Base-by-base conservation (phyloP, 2,888 invertebrate genomes). In the Phymatocera aterrima region DNA sequence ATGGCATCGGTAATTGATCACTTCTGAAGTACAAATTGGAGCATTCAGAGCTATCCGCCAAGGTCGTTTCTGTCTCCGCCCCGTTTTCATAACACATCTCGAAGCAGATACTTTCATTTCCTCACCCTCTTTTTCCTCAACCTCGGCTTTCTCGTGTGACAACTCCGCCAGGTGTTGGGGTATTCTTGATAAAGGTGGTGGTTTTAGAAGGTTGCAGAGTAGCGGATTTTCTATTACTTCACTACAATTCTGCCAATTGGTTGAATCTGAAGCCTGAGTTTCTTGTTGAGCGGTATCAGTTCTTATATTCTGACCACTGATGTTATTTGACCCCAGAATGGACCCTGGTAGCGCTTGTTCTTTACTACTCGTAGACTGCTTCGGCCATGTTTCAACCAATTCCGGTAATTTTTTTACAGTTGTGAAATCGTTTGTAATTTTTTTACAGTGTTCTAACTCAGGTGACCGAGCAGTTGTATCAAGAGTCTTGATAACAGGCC, bases 1-100 rank as follows among this genome's bases (percentile, higher is more conserved):
- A 64, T 90, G 89, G 57, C 90, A 90, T 12, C 83, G 82, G 43
- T 87, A 89, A 79, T 85, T 80, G 3, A 84, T 77, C 1, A 51
- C 34, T 3, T 80, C 78, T 15, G 83, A 70, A 1, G 15, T 4
- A 37, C 79, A 37, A 10, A 34, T 74, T 0, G 87, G 85, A 12
- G 83, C 84, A 77, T 87, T 88, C 2, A 89, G 40, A 15, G 89
- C 88, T 2, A 89, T 84, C 37, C 88, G 81, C 60, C 82, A 81
- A 1, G 83, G 85, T 68, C 82, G 79, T 1, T 81, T 79, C 0
- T 72, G 24, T 10, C 31, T 54, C 57, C 68, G 57, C 43, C 80
- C 72, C 5, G 54, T 65, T 51, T 77, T 70, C 12, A 57, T 6
- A 12, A 68, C 2, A 57, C 15, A 75, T 15, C 15, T 78, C 68